These are phyloP conservation scores for Papilio demoleus DNA, from an alignment of 2,888 invertebrate species.

Conservation along the genomic window DNA sequence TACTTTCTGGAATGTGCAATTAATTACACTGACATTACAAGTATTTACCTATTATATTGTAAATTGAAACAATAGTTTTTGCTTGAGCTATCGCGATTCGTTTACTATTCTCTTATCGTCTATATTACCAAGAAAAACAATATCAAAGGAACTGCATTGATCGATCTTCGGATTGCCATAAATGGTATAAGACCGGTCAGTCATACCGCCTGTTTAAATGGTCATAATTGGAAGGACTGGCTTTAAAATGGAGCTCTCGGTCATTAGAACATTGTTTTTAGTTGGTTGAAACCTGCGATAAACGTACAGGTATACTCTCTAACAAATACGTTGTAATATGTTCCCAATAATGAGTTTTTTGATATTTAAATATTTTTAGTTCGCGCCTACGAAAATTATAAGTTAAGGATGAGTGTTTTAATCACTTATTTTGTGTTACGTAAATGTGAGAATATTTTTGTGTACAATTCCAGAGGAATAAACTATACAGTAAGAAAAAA, in stretches of 20 bases:
- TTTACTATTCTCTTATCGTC: constrained; percentile 58
- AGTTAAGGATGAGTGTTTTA: too few species aligned
- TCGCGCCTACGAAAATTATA: too few species aligned
- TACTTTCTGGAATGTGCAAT: too few species aligned
- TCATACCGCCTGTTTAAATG: constrained; percentile 76
- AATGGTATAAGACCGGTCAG: constrained; percentile 68
- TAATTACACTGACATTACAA: too few species aligned
- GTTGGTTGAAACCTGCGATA: constrained; percentile 48
- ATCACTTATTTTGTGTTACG: too few species aligned
- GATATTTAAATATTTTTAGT: not conserved
- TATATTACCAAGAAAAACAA: constrained; percentile 66
- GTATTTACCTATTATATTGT: too few species aligned
- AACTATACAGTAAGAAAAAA: too few species aligned
- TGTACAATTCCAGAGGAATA: too few species aligned
- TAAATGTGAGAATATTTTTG: too few species aligned
- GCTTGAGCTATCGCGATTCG: constrained; percentile 19
- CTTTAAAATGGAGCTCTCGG: constrained; percentile 66
- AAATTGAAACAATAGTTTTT: not conserved
- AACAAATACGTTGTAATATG: not conserved
- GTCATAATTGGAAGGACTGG: constrained; percentile 74
- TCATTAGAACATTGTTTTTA: constrained; percentile 67
- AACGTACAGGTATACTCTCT: constrained; percentile 1
- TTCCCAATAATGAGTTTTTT: not conserved
- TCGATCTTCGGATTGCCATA: constrained; percentile 74
- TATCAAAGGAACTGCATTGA: constrained; percentile 70